These are phyloP conservation scores for Crotalus horridus DNA, from an alignment of 2,113 vertebrate genomes.

Conservation along the genomic window DNA sequence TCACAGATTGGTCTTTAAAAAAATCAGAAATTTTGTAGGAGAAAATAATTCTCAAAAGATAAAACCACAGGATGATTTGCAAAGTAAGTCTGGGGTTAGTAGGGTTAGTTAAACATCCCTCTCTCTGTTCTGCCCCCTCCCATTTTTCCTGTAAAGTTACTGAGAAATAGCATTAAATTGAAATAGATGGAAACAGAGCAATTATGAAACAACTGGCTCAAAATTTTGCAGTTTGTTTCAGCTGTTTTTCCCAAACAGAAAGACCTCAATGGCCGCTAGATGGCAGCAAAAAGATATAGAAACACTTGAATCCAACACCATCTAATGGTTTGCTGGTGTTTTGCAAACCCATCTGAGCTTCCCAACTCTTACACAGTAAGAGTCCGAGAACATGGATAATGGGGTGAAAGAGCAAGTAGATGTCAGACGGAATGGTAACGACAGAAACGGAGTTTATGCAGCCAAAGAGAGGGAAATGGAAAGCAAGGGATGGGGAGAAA, in stretches of 20 bases:
- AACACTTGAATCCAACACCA: background rate
- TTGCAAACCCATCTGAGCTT: background rate
- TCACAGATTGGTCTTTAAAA: too few relatives aligned
- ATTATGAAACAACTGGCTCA: constrained; percentile 56
- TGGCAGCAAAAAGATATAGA: background rate
- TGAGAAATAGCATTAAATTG: constrained; percentile 54
- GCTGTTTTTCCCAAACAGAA: background rate
- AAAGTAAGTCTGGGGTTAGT: constrained; percentile 31
- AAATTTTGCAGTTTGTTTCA: background rate
- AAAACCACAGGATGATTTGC: background rate
- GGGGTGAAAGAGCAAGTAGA: too few relatives aligned
- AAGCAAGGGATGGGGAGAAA: too few relatives aligned
- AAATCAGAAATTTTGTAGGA: background rate
- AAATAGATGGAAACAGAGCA: constrained; percentile 55
- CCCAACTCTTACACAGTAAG: background rate
- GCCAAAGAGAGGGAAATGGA: too few relatives aligned
- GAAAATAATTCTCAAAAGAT: background rate
- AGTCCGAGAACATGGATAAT: too few relatives aligned
- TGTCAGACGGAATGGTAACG: too few relatives aligned
- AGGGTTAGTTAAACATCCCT: constrained; percentile 46
- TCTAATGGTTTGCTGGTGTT: background rate
- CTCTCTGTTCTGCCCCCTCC: fast-evolving
- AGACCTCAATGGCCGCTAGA: background rate
- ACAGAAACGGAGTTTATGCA: too few relatives aligned
- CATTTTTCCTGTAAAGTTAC: constrained; percentile 27